Evolutionary conservation across 2,797 vertebrate species (phyloP).

Genomic region (Scleropages formosus): DNA sequence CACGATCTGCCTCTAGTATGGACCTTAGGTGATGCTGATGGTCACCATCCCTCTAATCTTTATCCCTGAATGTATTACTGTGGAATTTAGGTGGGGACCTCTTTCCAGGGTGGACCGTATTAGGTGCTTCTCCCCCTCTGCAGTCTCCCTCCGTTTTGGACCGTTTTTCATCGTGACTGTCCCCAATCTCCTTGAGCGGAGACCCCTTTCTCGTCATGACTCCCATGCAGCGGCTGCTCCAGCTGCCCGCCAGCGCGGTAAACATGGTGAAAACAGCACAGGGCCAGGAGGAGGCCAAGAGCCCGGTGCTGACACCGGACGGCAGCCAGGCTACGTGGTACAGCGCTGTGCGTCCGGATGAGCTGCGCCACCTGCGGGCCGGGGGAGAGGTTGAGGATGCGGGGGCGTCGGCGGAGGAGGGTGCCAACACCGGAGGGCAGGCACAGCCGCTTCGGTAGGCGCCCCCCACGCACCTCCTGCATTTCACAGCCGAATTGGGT

Average conservation of each 20-base stretch:
- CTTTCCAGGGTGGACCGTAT: constrained; percentile 1
- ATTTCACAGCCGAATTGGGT: neutral
- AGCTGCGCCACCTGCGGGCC: constrained; percentile 76
- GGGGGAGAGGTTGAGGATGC: constrained; percentile 42
- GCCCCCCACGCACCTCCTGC: neutral
- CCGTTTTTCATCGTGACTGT: neutral
- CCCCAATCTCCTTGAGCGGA: neutral
- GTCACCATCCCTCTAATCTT: neutral
- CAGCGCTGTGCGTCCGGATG: constrained; percentile 82
- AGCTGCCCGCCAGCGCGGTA: constrained; percentile 75
- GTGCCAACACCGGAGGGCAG: constrained; percentile 53
- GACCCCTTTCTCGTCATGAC: constrained; percentile 60
- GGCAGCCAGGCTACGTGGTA: constrained; percentile 79
- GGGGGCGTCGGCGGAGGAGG: constrained; percentile 29
- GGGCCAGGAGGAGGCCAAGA: constrained; percentile 78
- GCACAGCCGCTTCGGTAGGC: constrained; percentile 81
- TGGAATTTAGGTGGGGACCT: no score
- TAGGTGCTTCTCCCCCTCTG: no score
- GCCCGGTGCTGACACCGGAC: constrained; percentile 81
- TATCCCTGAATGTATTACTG: no score
- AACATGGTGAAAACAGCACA: constrained; percentile 78
- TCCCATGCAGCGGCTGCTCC: constrained; percentile 83
- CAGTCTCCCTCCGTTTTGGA: neutral
- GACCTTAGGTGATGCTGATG: neutral
- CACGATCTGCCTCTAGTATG: neutral